These are phyloP conservation scores for Naso thynnoides DNA, from an alignment of 2,797 vertebrate species.

Conservation along the genomic window DNA sequence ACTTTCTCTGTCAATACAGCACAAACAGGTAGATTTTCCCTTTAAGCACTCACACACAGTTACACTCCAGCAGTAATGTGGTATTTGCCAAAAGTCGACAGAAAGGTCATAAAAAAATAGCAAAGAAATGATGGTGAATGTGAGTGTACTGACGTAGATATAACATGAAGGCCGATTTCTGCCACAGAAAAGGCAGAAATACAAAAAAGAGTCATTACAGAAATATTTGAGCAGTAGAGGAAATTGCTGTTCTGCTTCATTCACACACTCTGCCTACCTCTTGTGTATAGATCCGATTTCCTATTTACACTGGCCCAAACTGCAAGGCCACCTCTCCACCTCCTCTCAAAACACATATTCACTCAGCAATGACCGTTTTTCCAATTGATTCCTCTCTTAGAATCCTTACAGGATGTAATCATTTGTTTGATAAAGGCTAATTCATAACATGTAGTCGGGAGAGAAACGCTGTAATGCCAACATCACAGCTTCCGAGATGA, in stretches of 20 bases:
- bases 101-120: slow-evolving; percentile 29
- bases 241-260: slow-evolving; percentile 22
- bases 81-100: slow-evolving; percentile 29
- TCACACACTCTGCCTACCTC: slow-evolving; percentile 14
- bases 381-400: slow-evolving; percentile 50
- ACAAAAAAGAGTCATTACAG: slow-evolving; percentile 27
- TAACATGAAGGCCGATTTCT: slow-evolving; percentile 17
- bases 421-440: slow-evolving; percentile 73
- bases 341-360: slow-evolving; percentile 12
- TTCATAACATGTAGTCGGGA: slow-evolving; percentile 60
- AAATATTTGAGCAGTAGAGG: slow-evolving; percentile 27
- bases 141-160: neutral
- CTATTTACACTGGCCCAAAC: slow-evolving; percentile 7
- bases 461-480: slow-evolving; percentile 57
- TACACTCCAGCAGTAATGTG: too few species aligned
- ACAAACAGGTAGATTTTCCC: too few species aligned
- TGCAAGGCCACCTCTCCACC: slow-evolving; percentile 1
- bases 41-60: too few species aligned
- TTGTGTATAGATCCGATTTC: neutral
- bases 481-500: slow-evolving; percentile 72
- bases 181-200: slow-evolving; percentile 18
- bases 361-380: slow-evolving; percentile 17
- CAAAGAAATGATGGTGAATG: slow-evolving; percentile 6
- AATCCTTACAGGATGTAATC: slow-evolving; percentile 51
- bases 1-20: too few species aligned